Base-by-base conservation (phyloP, 2,797 vertebrate genomes). In the Botia kubotai region DNA sequence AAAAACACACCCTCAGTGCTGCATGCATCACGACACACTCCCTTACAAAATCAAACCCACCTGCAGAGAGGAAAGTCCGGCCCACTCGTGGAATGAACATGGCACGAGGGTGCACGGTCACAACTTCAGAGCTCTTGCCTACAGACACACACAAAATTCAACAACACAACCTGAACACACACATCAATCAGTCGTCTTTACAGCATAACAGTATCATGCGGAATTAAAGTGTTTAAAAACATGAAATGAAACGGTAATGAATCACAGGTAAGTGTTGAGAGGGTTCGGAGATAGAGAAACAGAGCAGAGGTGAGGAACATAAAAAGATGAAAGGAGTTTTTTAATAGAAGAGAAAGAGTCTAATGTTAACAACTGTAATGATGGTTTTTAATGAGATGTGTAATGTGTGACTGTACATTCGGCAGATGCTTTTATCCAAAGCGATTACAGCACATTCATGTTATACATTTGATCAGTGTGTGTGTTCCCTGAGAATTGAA, bases 11-110 rank as follows among this genome's bases (percentile, higher is more conserved):
- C 16, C 46, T 8, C 14, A 76, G 26, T 66, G 50, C 1, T 26
- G 58, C 62, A 71, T 48, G 73, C 52, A 55, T 71, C 16, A 36
- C 3, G 39, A 10, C 16, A 71, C 29, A 72, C 14, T 13, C n/a
- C 13, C 13, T 33, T 48, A n/a, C 17, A 58, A 76, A 76, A 76
- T 43, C 43, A 33, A 26, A 17, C 50, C 21, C 48, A 97, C 97
- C 97, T 92, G 97, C 97, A 86, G 96, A 91, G 14, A 98, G 91
- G 90, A 98, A 97, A 0, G 91, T 95, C 89, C 90, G 94, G 33
- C 95, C 96, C n/a, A 93, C 81, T 23, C 83, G 90, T 63, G 96
- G 91, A 77, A 97, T 82, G 89, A 98, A 96, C 91, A 95, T 84
- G 11, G 92, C 87, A 66, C 97, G 95, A 6, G 97, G 96, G 83